Evolutionary conservation across 2,113 vertebrate species (phyloP), one percentile per base, ranked within the genome.

Genomic region (Turdus rufiventris): DNA sequence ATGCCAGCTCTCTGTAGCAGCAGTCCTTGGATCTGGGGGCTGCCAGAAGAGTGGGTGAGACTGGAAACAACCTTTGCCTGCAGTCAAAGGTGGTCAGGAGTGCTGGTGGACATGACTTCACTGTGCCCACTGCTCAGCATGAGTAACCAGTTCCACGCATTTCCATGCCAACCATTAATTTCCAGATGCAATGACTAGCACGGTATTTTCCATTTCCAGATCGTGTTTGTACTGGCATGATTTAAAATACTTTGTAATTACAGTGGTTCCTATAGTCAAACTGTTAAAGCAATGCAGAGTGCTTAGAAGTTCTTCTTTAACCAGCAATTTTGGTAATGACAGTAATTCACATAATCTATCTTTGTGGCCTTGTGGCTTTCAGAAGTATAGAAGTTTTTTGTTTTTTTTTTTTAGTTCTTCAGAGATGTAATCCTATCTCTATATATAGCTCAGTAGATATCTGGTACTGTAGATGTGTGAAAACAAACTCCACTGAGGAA

Each of bases 261-360:
- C 91, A 96, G 97, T 93, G 95, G 91, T 62, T 96, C 36, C 65
- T 62, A 60, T 71, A 54, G 97, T 87, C 33, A 10, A n/a, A 10
- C 88, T 38, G 58, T 88, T 72, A 16, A 75, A 87, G 94, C 3
- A 9, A 51, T 67, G 70, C 88, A 25, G 12, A 18, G 65, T 87
- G 71, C 92, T 91, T 81, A 95, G 95, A 82, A 88, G 90, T 96
- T 96, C 87, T 61, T 53, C 82, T 74, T 67, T 58, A 97, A 94
- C 95, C 93, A 87, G 97, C 96, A 98, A 97, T 98, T 98, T 98
- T 14, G 18, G 93, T 98, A 98, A 98, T 98, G 97, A 98, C 88
- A 97, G 97, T 97, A 96, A 97, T 98, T 97, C 94, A 88, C 42
- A 63, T 91, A 72, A 67, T 96, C 96, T 97, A 94, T 98, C 97